Conservation (phyloP, 1,140 invertebrate species). For the Habropoda laboriosa region DNA sequence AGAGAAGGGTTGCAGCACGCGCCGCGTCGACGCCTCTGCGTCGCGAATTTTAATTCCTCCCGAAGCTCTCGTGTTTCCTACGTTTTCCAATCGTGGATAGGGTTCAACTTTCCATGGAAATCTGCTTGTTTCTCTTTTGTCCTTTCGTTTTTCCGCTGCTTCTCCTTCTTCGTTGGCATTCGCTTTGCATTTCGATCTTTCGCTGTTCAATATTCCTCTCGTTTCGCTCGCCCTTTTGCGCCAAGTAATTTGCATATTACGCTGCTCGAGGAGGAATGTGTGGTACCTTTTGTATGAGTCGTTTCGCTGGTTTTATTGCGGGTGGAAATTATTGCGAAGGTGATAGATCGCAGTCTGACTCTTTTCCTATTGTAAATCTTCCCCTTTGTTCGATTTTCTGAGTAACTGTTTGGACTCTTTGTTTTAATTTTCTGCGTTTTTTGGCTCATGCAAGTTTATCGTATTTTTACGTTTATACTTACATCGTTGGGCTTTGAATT, state of each 20-base stretch:
- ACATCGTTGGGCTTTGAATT: too few species aligned
- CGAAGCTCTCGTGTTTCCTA: background rate
- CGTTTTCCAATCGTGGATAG: constrained; percentile 30
- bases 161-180: too few species aligned
- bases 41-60: constrained; percentile 14
- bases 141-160: background rate
- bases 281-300: background rate
- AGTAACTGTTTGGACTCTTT: too few species aligned
- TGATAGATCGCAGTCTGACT: background rate
- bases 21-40: background rate
- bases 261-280: background rate
- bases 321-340: background rate
- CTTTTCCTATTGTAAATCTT: too few species aligned
- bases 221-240: too few species aligned
- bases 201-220: background rate
- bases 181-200: too few species aligned
- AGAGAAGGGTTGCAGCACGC: background rate
- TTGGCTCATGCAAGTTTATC: too few species aligned
- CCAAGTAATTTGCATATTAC: too few species aligned
- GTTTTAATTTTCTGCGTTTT: too few species aligned
- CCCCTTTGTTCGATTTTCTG: too few species aligned
- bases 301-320: background rate
- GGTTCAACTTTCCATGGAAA: background rate
- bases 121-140: background rate
- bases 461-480: too few species aligned